Evolutionary conservation across 2,888 invertebrate genomes (phyloP), one percentile per base, ranked within the genome.

Genomic region (Eupeodes latifasciatus): DNA sequence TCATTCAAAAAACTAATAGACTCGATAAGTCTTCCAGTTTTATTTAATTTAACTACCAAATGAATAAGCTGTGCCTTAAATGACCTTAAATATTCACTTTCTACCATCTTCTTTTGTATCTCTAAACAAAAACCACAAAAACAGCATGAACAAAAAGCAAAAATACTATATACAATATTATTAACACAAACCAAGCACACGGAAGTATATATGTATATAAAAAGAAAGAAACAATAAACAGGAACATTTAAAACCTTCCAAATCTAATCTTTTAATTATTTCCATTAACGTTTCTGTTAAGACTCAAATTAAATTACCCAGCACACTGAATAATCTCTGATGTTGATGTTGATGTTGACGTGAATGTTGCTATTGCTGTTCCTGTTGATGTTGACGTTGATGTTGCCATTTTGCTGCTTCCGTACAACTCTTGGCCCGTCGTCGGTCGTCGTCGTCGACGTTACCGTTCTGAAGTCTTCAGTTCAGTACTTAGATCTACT

Each of bases 301-400:
- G 74, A 66, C 79, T 66, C 75, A 53, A 79, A 87, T 87, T 76
- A 76, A 87, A 87, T 87, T 87, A 83, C 83, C 79, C 76, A 76
- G 64, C 79, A 72, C 64, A 55, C 55, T 78, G 71, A 78, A 83
- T 79, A 83, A 83, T 83, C 75, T 47, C 55, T 76, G 77, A 59
- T 71, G 51, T 71, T 69, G 75, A 64, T 66, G 71, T 64, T 53
- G 75, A 40, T 40, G 6, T 36, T 36, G 36, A 4, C 55, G 14
- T 27, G 36, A 5, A 53, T 44, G 1, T 47, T 57, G 19, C 40
- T 11, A 19, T 44, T 62, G 74, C 16, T 40, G 14, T 40, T 40
- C 6, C 40, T 9, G 9, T 40, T 40, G 6, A 40, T 4, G 5
- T 40, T 5, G 40, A 5, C 40, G 9, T 40, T 40, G 27, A 27